A percentile compares a stretch with the other conserved stretches of the same genome.
phyloP scores from a whole-genome alignment of 2,888 invertebrate genomes.

The Mythimna impura region DNA sequence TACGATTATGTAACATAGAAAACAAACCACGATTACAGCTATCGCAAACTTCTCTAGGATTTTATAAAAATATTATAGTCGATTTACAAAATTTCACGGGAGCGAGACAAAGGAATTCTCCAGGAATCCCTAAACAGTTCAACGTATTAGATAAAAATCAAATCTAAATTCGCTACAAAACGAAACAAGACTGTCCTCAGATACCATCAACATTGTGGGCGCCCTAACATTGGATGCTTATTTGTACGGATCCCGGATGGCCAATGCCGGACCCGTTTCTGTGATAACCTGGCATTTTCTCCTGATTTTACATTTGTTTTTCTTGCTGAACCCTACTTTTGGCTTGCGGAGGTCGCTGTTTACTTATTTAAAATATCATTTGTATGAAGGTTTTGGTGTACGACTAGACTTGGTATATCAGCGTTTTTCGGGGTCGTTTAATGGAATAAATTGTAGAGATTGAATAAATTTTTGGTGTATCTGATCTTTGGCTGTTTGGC shows the following conservation, averaged over 20 bases:
- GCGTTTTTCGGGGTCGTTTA: constrained; percentile 20
- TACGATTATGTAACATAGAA: neutral
- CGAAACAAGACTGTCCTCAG: constrained; percentile 42
- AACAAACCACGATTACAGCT: neutral
- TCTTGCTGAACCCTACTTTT: constrained; percentile 48
- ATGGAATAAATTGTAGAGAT: constrained; percentile 26
- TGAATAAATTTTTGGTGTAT: constrained; percentile 10
- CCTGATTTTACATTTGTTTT: constrained; percentile 72
- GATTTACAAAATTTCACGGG: neutral
- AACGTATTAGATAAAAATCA: constrained; percentile 27
- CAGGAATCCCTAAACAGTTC: constrained; percentile 13
- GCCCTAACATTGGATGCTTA: constrained; percentile 63
- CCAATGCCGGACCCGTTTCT: constrained; percentile 67
- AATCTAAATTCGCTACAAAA: constrained; percentile 37
- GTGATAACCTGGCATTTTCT: constrained; percentile 72
- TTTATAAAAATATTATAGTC: neutral
- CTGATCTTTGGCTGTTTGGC: neutral
- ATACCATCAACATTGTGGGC: constrained; percentile 38
- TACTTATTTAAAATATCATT: constrained; percentile 72
- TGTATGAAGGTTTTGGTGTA: constrained; percentile 16
- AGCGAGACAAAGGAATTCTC: neutral
- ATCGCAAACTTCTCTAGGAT: too few species aligned
- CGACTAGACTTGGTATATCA: constrained; percentile 18
- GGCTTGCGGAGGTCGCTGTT: constrained; percentile 42
- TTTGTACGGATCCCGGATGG: constrained; percentile 64